Base-by-base conservation (phyloP, 2,888 invertebrate genomes). In the Syrista parreyssii region DNA sequence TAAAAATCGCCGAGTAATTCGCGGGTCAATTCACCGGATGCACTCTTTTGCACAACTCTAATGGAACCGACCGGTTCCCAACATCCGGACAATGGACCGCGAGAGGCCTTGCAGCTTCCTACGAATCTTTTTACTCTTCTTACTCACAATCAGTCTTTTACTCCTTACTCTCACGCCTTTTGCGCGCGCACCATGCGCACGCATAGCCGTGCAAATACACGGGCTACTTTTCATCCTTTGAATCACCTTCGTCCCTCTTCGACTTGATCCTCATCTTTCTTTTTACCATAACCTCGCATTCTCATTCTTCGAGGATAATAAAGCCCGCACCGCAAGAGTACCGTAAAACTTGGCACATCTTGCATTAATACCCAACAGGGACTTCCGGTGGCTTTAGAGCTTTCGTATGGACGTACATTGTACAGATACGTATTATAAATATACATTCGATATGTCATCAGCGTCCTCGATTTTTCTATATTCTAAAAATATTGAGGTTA, bases 21-120 rank as follows among this genome's bases (percentile, higher is more conserved):
- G 31, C 31, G 71, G 71, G 31, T 71, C 71, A 71, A 33, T 55
- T 23, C 55, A 32, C 71, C 32, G 33, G 71, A 71, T 71, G 31
- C 12, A 1, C 15, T 71, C 32, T 71, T 71, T 71, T 71, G 69
- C 71, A 12, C 71, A 55, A 15, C 23, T 55, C 23, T 55, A 55
- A 55, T 33, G 77, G 77, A 78, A 78, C 74, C 83, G 83, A 86
- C 86, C 82, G 81, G 79, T 86, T 86, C 85, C 77, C 80, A 79
- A 82, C 84, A 83, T 74, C 73, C 78, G 81, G 75, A 79, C 76
- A 75, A 79, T 73, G 81, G 81, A 85, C 72, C 81, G 80, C 80
- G 78, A 82, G 79, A 81, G 79, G 79, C 74, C 72, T 79, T 80
- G 82, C 82, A 78, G 73, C 79, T 84, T 79, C 55, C 35, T 55